Base-by-base conservation (phyloP, 1,140 invertebrate genomes). In the Pseudomyrmex gracilis region DNA sequence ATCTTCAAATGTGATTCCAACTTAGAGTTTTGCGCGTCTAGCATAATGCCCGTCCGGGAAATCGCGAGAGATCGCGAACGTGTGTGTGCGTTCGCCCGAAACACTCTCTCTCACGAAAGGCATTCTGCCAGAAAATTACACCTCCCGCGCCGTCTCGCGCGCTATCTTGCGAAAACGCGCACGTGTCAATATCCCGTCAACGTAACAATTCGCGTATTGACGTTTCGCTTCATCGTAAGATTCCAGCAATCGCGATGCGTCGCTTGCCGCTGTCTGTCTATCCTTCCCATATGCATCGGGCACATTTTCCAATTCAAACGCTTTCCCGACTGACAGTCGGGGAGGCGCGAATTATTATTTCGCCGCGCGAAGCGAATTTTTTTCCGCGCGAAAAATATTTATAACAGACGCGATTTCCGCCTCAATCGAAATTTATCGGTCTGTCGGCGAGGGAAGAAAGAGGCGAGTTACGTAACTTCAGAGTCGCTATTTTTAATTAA, bases 191-290 rank as follows among this genome's bases (percentile, higher is more conserved):
- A 80, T 80, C 53, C 43, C 43, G 76, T 80, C 76, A 60, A 70
- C 57, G 76, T 80, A 80, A 80, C 76, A 70, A 80, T 80, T 80
- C 58, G 76, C 53, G 57, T 80, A 80, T 80, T 70, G 76, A 80
- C 76, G 15, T 80, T 80, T 80, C 66, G 45, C 12, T 80, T 34
- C 66, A 47, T 34, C 43, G 63, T 77, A 70, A 80, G 76, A 80
- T 80, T 80, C 66, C 58, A 17, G 66, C 58, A 58, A 49, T 66
- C 66, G 53, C 10, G 51, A 68, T 43, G 49, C 53, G 66, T 34
- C 49, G 63, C 60, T 60, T 34, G 57, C 8, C 61, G 47, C 60
- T 51, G 64, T 10, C 43, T 80, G 43, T 15, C 51, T 71, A 51
- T 70, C n/a, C 34, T 47, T 15, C n/a, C n/a, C 51, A 15, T 58